Conservation (phyloP, 92 coral and sea anemone species). For the Galaxea fascicularis region DNA sequence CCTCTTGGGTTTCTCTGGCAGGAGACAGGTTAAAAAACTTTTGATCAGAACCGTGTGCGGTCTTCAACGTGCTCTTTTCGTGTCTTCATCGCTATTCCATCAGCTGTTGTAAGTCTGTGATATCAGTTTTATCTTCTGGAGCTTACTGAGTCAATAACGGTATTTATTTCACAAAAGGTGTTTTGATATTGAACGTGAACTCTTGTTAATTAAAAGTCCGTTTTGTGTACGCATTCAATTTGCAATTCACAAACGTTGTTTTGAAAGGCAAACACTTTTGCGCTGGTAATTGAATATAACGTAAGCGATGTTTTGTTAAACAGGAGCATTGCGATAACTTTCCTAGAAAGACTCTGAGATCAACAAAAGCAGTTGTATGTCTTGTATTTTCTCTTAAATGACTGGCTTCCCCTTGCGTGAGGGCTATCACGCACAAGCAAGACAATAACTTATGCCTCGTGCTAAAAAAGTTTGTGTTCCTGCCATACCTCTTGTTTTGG, state of each 20-base stretch:
- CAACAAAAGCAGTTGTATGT: not conserved
- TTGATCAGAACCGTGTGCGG: too few species aligned
- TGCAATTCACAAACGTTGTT: not conserved
- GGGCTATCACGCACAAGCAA: not conserved
- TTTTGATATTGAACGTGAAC: not conserved
- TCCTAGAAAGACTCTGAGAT: not conserved
- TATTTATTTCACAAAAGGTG: slow-evolving; percentile 5
- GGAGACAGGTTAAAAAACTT: too few species aligned
- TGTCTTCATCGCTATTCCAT: too few species aligned
- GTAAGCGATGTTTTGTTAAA: slow-evolving; percentile 17
- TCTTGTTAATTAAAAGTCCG: not conserved
- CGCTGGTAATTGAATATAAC: not conserved
- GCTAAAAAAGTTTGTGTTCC: slow-evolving; percentile 2
- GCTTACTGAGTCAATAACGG: not conserved
- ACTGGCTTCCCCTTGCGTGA: not conserved
- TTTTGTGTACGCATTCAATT: slow-evolving; percentile 26
- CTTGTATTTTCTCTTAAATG: not conserved
- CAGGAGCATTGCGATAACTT: not conserved
- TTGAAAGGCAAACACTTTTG: slow-evolving; percentile 41
- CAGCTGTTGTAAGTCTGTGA: too few species aligned
- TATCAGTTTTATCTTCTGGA: not conserved
- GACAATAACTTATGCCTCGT: not conserved
- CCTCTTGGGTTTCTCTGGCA: too few species aligned
- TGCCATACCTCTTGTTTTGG: not conserved
- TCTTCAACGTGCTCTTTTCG: too few species aligned